Evolutionary conservation across 1,140 invertebrate species (phyloP), one percentile per base, ranked within the genome.

Genomic region (Aethina tumida): DNA sequence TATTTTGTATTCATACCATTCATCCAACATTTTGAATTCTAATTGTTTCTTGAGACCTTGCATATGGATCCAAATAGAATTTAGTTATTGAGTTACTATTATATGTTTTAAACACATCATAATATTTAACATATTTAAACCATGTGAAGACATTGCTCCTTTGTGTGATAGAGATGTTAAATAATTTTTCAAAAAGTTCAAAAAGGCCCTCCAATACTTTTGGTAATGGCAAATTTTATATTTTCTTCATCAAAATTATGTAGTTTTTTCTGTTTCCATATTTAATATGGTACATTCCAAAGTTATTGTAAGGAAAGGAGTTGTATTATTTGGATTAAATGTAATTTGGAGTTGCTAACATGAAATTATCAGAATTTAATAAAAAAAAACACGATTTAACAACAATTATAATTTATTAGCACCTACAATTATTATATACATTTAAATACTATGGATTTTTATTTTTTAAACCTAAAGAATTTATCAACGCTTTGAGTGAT

Each of bases 221-320:
- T 0, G 79, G 75, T 7, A 92, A 58, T 0, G 87, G 84, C 52
- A 97, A 96, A 62, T 84, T 75, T 65, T 9, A 91, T 64, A 39
- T 75, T 66, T 25, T 77, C 70, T 43, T 89, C 78, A 43, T 85
- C 75, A 46, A 77, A 75, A 38, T 74, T 68, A 49, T 71, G 84
- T 8, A 79, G 59, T 51, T 67, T 67, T 35, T 70, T 66, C 49
- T 82, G 77, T 56, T 83, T 81, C 52, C 81, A 72, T 40, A 74
- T 68, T 85, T 88, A 97, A 56, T 84, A 97, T 4, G 79, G 71
- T 32, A 96, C 67, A 62, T 97, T 92, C 77, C 85, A 96, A 24
- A 76, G 65, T 46, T 84, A n/a, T n/a, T n/a, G n/a, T n/a, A n/a
- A n/a, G n/a, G n/a, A n/a, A n/a, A n/a, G n/a, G n/a, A n/a, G n/a